Evolutionary conservation across 2,797 vertebrate genomes (phyloP).

Genomic region (Acomys russatus): DNA sequence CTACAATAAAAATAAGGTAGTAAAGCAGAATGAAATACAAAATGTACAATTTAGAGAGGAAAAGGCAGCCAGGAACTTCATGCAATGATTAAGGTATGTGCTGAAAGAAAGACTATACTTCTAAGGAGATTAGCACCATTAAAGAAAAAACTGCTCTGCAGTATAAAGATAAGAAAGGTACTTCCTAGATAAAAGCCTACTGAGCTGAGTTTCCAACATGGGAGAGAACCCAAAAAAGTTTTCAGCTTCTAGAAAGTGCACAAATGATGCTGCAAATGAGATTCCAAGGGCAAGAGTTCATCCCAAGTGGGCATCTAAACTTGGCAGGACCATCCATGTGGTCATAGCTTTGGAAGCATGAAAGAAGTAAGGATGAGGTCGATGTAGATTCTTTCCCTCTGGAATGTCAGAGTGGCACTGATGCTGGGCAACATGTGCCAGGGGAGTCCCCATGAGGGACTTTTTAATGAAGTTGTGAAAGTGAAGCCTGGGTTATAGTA

Average conservation of each 20-base stretch:
- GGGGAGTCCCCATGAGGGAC: no score
- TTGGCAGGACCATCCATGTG: neutral
- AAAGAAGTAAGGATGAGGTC: neutral
- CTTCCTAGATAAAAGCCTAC: neutral
- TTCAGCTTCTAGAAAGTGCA: neutral
- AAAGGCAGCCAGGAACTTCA: neutral
- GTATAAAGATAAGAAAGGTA: neutral
- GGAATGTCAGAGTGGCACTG: neutral
- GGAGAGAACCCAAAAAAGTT: no score
- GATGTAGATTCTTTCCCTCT: neutral
- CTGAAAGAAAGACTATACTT: neutral
- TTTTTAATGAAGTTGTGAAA: neutral
- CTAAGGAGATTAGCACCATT: neutral
- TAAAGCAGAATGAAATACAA: neutral
- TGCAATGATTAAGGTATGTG: neutral
- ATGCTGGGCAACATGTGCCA: neutral
- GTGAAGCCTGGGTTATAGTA: neutral
- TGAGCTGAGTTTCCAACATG: neutral
- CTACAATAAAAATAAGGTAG: neutral
- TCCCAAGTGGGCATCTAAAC: neutral
- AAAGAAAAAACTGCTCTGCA: neutral
- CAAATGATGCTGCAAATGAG: neutral
- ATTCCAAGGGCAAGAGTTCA: neutral
- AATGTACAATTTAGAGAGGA: neutral
- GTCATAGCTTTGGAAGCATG: neutral